Conservation (phyloP, 1,140 invertebrate species). For the Drosophila punjabiensis region DNA sequence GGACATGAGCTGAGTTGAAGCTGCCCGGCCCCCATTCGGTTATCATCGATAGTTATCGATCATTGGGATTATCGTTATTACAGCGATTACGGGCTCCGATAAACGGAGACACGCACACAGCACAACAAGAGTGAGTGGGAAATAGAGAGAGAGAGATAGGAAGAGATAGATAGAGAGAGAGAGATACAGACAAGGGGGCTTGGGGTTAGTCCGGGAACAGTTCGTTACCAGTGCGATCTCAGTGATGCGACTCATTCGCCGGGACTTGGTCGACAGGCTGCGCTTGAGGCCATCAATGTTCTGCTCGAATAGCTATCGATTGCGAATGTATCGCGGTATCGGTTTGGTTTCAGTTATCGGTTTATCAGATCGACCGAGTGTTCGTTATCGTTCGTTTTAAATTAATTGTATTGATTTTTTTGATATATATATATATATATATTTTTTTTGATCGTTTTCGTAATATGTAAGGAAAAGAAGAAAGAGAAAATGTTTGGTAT, state of each 20-base stretch:
- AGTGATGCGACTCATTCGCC: constrained; percentile 93
- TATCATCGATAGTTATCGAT: constrained; percentile 14
- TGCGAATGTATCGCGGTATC: constrained; percentile 25
- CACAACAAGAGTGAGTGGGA: constrained; percentile 7
- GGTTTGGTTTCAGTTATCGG: background rate
- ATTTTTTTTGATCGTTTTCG: constrained; percentile 30
- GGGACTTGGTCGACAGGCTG: constrained; percentile 90
- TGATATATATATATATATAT: constrained; percentile 13
- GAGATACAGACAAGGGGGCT: constrained; percentile 20
- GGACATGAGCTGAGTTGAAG: constrained; percentile 22
- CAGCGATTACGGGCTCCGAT: constrained; percentile 34
- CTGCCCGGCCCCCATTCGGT: constrained; percentile 18
- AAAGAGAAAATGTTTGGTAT: constrained; percentile 68
- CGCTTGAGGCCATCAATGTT: constrained; percentile 93
- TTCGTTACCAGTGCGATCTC: constrained; percentile 91
- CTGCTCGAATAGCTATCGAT: constrained; percentile 92
- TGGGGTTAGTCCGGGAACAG: constrained; percentile 75
- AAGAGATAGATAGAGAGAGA: constrained; percentile 10
- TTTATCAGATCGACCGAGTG: constrained; percentile 14
- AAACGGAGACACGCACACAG: constrained; percentile 40
- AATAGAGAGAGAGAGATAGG: background rate
- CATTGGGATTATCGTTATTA: constrained; percentile 43
- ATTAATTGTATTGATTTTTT: constrained; percentile 42
- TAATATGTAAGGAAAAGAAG: constrained; percentile 78
- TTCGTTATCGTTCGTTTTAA: constrained; percentile 36